phyloP scores from a whole-genome alignment of 2,797 vertebrate species.

The Danio aesculapii region DNA sequence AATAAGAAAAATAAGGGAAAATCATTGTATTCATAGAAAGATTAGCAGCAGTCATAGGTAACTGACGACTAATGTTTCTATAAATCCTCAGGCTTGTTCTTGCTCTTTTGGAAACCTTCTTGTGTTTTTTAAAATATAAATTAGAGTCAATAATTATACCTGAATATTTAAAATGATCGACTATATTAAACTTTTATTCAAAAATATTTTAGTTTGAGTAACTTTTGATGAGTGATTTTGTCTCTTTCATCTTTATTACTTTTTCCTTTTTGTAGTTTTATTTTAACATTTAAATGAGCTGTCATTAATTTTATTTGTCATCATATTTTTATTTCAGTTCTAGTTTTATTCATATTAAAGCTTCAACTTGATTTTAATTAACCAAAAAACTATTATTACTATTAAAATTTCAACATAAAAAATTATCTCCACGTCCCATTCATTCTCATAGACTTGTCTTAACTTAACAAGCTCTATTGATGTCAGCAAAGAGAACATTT shows the following conservation, averaged over 20 bases:
- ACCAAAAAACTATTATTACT: background rate
- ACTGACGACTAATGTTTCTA: too few relatives aligned
- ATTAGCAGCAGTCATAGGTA: too few relatives aligned
- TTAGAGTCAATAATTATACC: too few relatives aligned
- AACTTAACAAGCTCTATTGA: background rate
- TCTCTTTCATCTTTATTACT: background rate
- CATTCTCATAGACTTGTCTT: background rate
- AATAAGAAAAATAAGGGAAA: too few relatives aligned
- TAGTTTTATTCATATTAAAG: background rate
- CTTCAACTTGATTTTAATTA: background rate
- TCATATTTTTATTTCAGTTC: background rate
- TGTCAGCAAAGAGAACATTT: constrained; percentile 19
- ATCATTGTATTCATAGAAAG: too few relatives aligned
- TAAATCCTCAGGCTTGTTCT: too few relatives aligned
- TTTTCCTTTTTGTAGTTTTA: background rate
- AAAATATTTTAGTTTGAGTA: too few relatives aligned
- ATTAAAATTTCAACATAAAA: background rate
- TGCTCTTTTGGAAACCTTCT: too few relatives aligned
- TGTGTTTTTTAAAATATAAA: too few relatives aligned
- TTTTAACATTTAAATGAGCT: background rate
- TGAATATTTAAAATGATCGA: too few relatives aligned
- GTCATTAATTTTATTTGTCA: background rate
- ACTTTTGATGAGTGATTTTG: background rate
- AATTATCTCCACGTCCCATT: too few relatives aligned
- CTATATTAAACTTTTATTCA: too few relatives aligned